A percentile compares a stretch with the other conserved stretches of the same genome.
phyloP scores from a whole-genome alignment of 2,113 vertebrate species.

The Gadus chalcogrammus region DNA sequence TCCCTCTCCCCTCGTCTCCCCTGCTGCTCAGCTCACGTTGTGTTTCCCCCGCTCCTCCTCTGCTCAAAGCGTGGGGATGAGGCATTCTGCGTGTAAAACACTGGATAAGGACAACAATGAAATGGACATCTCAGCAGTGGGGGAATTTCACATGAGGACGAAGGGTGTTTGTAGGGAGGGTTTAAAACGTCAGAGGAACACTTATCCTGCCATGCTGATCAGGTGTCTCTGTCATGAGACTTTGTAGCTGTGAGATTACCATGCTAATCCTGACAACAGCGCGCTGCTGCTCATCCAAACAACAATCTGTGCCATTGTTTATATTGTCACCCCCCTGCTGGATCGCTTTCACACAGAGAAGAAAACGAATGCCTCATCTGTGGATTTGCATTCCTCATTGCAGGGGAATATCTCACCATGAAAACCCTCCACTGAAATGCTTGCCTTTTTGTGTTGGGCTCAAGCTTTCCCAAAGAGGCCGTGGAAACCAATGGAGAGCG shows the following conservation, averaged over 20 bases:
- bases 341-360: conserved; percentile 34
- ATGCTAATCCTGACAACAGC: conserved; percentile 65
- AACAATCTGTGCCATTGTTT: conserved; percentile 64
- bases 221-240: conserved; percentile 50
- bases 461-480: conserved; percentile 37
- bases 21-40: conserved; percentile 12
- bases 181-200: conserved; percentile 36
- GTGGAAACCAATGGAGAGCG: too few species aligned
- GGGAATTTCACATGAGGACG: conserved; percentile 8
- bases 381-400: conserved; percentile 59
- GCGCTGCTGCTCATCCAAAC: conserved; percentile 57
- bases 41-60: conserved; percentile 1
- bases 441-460: conserved; percentile 37
- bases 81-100: conserved; percentile 2
- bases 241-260: conserved; percentile 58
- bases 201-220: conserved; percentile 49
- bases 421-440: conserved; percentile 29
- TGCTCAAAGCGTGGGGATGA: neutral
- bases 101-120: neutral
- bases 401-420: conserved; percentile 45
- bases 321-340: conserved; percentile 57
- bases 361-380: conserved; percentile 40
- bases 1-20: conserved; percentile 26
- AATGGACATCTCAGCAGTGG: conserved; percentile 13
- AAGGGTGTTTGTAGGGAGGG: conserved; percentile 22